Base-by-base conservation (phyloP, 2,797 vertebrate genomes). In the Adrianichthys oophorus region DNA sequence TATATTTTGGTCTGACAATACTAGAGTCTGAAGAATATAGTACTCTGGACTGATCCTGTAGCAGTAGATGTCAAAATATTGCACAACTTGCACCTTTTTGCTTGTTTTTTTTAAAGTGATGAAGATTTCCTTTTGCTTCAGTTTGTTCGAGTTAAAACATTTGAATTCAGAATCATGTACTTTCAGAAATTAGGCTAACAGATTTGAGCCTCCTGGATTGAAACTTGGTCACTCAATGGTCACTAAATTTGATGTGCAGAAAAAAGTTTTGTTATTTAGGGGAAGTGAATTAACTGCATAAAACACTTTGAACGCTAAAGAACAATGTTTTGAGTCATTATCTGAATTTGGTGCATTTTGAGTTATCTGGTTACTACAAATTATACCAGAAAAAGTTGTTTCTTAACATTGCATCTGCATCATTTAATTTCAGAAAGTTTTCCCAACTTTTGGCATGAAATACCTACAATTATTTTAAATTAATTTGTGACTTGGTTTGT, bases 21-120 rank as follows among this genome's bases (percentile, higher is more conserved):
- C 60, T 74, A 54, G 84, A 85, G 85, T 82, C 85, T 87, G 79
- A 85, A 56, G 52, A 48, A 44, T 68, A 50, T 74, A 73, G 68
- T 53, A 42, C 62, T 52, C 68, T 52, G 65, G 79, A 79, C 72
- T 70, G 72, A 69, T 80, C 77, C 72, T 75, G 83, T 83, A 85
- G 85, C 80, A 80, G 74, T 75, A 64, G 64, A 63, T 65, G 76
- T 68, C 69, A 69, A 59, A 74, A 83, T 82, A 76, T 85, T 85
- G 85, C 86, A 91, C 87, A 86, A 72, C 84, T 77, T 80, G 85
- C 87, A 87, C 86, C 82, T 87, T 85, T 80, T 82, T 77, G 68
- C 70, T 87, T 83, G 80, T 65, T 86, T 78, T 66, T 66, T 78
- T 66, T 66, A 71, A 53, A 73, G 74, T 72, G 65, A 85, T 79